These are phyloP conservation scores for Zootoca vivipara DNA, from an alignment of 2,113 vertebrate species.

Conservation along the genomic window DNA sequence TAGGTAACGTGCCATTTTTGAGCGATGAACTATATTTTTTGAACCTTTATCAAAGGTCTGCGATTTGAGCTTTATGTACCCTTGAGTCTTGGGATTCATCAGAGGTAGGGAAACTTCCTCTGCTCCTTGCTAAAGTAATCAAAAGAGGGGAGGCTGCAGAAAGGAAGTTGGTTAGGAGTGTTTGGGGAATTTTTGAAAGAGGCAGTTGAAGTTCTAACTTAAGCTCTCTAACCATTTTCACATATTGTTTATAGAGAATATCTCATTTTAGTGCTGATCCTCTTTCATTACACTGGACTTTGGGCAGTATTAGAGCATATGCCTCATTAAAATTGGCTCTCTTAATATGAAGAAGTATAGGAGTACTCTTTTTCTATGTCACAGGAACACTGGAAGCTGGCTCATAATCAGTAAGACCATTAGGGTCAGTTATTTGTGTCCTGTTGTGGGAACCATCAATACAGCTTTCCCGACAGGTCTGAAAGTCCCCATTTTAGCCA, in stretches of 20 bases:
- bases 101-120: background rate
- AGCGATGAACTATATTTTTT: background rate
- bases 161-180: background rate
- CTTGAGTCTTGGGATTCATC: background rate
- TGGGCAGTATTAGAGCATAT: background rate
- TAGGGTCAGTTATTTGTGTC: background rate
- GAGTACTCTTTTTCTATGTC: background rate
- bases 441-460: background rate
- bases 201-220: background rate
- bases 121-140: background rate
- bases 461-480: background rate
- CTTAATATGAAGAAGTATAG: background rate
- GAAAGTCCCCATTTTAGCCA: background rate
- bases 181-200: background rate
- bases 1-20: constrained; percentile 78
- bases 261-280: background rate
- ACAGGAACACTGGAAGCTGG: background rate
- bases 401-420: background rate
- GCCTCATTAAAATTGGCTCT: background rate
- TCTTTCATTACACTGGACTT: background rate
- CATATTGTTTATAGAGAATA: background rate
- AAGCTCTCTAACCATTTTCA: background rate
- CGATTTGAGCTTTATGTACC: background rate
- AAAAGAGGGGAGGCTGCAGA: background rate
- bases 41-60: background rate